A percentile compares a stretch with the other conserved stretches of the same genome.
Conservation (phyloP, 2,113 vertebrate species). For the Peromyscus polionotus region DNA sequence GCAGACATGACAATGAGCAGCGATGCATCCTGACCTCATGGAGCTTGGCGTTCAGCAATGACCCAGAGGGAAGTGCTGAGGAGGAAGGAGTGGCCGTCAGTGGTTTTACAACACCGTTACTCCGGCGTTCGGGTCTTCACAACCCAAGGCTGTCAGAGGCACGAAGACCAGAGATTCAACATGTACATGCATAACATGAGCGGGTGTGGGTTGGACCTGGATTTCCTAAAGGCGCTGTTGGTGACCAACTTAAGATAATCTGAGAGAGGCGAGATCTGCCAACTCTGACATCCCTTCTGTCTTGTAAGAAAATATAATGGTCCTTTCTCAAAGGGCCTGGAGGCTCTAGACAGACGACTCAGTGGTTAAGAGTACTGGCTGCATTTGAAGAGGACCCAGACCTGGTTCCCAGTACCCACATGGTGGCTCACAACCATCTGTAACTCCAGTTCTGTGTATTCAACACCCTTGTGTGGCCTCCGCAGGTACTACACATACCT, state of each 20-base stretch:
- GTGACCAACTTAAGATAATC: background rate
- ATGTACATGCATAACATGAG: background rate
- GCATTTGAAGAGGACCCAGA: background rate
- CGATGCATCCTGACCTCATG: fast-evolving
- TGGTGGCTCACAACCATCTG: background rate
- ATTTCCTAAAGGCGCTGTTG: background rate
- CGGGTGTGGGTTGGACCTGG: background rate
- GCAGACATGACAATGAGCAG: too few species aligned
- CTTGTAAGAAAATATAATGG: background rate
- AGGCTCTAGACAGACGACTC: background rate
- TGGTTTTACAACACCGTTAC: background rate
- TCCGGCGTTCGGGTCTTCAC: background rate
- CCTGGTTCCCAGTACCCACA: background rate
- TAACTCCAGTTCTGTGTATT: background rate
- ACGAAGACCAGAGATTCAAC: background rate
- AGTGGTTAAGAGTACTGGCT: background rate
- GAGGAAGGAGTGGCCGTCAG: background rate
- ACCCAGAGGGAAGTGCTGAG: background rate
- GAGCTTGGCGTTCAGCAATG: background rate
- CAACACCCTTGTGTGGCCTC: background rate
- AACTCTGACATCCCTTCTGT: slow-evolving; percentile 32
- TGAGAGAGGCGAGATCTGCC: background rate
- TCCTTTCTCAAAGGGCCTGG: background rate
- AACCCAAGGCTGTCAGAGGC: background rate
- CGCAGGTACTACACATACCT: background rate